phyloP scores from a whole-genome alignment of 2,888 invertebrate genomes.

The Lissonota sp. region DNA sequence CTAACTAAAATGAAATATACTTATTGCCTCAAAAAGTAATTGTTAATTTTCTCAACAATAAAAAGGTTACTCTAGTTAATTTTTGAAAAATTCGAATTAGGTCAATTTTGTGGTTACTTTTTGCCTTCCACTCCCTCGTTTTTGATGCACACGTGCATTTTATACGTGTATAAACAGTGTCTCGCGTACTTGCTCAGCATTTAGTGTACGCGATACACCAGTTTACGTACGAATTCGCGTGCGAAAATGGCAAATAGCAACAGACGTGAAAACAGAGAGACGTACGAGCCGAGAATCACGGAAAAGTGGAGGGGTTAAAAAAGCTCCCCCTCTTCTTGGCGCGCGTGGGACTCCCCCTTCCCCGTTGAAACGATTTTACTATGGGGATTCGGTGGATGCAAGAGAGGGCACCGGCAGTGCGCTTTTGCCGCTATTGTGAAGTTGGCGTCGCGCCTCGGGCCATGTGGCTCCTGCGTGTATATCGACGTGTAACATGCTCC shows the following conservation, averaged over 20 bases:
- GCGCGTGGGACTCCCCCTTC: too few species aligned
- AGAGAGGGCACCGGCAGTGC: slow-evolving; percentile 53
- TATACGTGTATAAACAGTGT: slow-evolving; percentile 22
- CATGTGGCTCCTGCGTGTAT: slow-evolving; percentile 7
- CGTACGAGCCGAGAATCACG: slow-evolving; percentile 59
- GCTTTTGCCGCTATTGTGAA: slow-evolving; percentile 64
- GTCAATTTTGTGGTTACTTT: slow-evolving; percentile 13
- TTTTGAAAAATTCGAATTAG: too few species aligned
- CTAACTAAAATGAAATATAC: too few species aligned
- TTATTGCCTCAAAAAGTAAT: too few species aligned
- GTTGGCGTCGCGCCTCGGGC: slow-evolving; percentile 69
- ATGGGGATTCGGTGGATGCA: too few species aligned
- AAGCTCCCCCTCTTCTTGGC: slow-evolving; percentile 65
- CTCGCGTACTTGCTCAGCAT: slow-evolving; percentile 16
- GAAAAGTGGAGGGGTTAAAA: slow-evolving; percentile 54
- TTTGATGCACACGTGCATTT: background rate
- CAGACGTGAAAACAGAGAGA: slow-evolving; percentile 59
- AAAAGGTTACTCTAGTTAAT: too few species aligned
- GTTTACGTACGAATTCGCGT: slow-evolving; percentile 25
- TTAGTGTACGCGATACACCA: slow-evolving; percentile 46
- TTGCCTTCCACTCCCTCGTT: slow-evolving; percentile 11
- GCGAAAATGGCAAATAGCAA: slow-evolving; percentile 23
- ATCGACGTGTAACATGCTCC: background rate
- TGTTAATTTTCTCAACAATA: too few species aligned
- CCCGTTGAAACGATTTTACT: slow-evolving; percentile 25